These are phyloP conservation scores for Homarus americanus DNA, from an alignment of 1,140 invertebrate genomes.

Conservation along the genomic window DNA sequence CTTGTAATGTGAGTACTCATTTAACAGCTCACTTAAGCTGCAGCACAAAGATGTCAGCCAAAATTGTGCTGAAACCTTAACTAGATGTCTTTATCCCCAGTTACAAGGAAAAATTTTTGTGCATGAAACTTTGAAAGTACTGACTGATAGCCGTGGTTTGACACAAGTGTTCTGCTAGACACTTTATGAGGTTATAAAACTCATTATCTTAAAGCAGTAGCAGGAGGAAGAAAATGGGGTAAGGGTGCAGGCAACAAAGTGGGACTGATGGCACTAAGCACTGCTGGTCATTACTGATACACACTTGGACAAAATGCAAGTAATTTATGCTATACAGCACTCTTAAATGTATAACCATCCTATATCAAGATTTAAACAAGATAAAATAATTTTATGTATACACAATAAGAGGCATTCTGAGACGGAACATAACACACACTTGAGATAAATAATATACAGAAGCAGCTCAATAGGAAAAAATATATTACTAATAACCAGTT, in stretches of 20 bases:
- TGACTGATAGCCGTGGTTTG: no score
- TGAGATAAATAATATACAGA: neutral
- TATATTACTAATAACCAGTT: constrained; percentile 2
- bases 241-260: neutral
- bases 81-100: no score
- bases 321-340: neutral
- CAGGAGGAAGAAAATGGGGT: neutral
- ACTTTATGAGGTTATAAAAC: neutral
- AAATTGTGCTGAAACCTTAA: no score
- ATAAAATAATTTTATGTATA: neutral
- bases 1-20: no score
- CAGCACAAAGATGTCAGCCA: no score
- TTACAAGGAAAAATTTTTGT: no score
- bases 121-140: no score
- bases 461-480: neutral
- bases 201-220: neutral
- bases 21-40: no score
- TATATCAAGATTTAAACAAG: neutral
- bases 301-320: neutral
- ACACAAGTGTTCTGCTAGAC: neutral
- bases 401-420: neutral
- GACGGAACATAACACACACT: neutral
- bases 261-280: neutral
- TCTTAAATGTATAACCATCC: neutral
- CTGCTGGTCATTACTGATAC: neutral